Evolutionary conservation across 2,113 vertebrate species (phyloP).

Genomic region (Acanthochromis polyacanthus): DNA sequence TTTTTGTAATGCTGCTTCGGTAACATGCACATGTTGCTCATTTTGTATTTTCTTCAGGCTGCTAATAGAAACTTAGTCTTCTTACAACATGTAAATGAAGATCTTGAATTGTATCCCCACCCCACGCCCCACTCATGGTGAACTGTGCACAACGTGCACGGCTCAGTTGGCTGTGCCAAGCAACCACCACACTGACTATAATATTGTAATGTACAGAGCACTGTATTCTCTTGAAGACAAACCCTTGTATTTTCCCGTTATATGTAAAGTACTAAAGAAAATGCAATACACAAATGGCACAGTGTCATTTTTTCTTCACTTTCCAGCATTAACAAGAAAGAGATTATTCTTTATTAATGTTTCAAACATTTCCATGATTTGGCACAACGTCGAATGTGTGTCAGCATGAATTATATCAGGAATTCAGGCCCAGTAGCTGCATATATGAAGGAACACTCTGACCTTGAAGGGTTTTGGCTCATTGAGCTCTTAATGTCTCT

Average conservation of each 20-base stretch:
- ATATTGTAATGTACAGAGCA: constrained; percentile 85
- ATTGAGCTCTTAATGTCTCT: constrained; percentile 14
- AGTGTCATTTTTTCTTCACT: constrained; percentile 50
- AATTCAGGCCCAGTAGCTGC: constrained; percentile 11
- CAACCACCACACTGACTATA: constrained; percentile 71
- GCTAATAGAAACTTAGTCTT: constrained; percentile 82
- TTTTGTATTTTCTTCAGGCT: constrained; percentile 76
- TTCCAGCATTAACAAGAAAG: too few species aligned
- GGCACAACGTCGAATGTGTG: background rate
- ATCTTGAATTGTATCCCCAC: constrained; percentile 61
- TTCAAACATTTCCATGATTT: background rate
- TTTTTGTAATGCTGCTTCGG: constrained; percentile 66
- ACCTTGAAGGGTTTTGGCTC: constrained; percentile 25
- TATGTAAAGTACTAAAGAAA: constrained; percentile 89
- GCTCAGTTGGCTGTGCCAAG: constrained; percentile 55
- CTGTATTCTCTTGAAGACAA: constrained; percentile 85
- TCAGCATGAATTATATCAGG: constrained; percentile 4
- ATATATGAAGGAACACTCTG: background rate
- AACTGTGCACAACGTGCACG: constrained; percentile 68
- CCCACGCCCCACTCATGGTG: constrained; percentile 39
- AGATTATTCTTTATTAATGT: background rate
- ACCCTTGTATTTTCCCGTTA: constrained; percentile 85
- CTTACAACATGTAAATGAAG: constrained; percentile 72
- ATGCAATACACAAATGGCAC: constrained; percentile 74
- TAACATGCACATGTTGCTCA: constrained; percentile 53